Evolutionary conservation across 2,888 invertebrate genomes (phyloP).

Genomic region (Ormia ochracea): DNA sequence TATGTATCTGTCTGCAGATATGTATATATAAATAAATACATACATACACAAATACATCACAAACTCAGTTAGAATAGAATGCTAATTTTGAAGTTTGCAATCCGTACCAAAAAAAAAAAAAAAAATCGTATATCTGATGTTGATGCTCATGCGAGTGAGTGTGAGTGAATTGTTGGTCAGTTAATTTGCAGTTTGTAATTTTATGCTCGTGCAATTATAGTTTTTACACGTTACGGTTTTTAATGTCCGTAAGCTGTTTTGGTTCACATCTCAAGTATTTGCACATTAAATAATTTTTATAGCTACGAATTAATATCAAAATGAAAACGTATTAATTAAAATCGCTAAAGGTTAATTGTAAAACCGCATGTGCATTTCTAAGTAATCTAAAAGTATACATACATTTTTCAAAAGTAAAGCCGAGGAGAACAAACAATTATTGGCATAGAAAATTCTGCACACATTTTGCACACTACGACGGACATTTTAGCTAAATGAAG

Average conservation of each 20-base stretch:
- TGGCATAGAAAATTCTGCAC: no score
- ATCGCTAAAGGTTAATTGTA: neutral
- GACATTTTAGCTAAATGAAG: no score
- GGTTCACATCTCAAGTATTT: constrained; percentile 30
- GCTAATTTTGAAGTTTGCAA: neutral
- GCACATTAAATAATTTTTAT: constrained; percentile 1
- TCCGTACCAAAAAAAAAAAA: neutral
- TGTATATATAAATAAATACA: neutral
- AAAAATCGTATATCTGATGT: neutral
- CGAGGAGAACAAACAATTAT: no score
- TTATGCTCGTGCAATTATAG: constrained; percentile 19
- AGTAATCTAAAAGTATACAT: no score
- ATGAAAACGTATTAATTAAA: constrained; percentile 33
- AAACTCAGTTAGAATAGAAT: neutral
- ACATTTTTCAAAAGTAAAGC: no score
- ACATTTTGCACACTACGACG: no score
- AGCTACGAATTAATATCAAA: constrained; percentile 24
- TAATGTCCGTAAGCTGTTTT: constrained; percentile 44
- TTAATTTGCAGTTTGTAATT: constrained; percentile 15
- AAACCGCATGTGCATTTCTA: no score
- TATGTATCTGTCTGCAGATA: no score
- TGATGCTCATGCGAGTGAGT: neutral
- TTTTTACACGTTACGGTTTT: constrained; percentile 32
- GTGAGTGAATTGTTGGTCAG: neutral
- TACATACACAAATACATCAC: neutral